Evolutionary conservation across 2,888 invertebrate genomes (phyloP).

Genomic region (Crioceris asparagi): DNA sequence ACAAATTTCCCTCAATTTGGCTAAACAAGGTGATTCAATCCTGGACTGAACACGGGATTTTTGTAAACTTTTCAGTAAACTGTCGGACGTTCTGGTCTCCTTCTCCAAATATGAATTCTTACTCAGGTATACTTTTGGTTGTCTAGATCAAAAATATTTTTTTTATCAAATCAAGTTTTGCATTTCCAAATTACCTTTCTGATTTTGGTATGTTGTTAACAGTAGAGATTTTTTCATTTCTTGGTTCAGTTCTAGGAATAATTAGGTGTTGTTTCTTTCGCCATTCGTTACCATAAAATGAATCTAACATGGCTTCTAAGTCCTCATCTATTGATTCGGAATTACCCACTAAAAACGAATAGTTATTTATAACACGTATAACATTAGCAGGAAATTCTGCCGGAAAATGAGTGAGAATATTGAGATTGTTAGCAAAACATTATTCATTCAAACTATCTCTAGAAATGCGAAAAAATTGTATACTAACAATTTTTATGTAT

Average conservation of each 20-base stretch:
- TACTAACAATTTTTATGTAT: too few relatives aligned
- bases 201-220: constrained; percentile 6
- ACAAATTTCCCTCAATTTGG: constrained; percentile 24
- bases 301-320: constrained; percentile 26
- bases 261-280: constrained; percentile 28
- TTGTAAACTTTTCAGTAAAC: constrained; percentile 22
- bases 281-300: constrained; percentile 33
- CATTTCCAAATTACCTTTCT: constrained; percentile 15
- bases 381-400: too few relatives aligned
- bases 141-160: too few relatives aligned
- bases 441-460: too few relatives aligned
- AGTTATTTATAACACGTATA: not conserved
- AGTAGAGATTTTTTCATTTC: constrained; percentile 8
- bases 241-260: constrained; percentile 26
- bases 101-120: too few relatives aligned
- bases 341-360: constrained; percentile 1
- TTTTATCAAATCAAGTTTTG: too few relatives aligned
- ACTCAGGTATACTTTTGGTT: too few relatives aligned
- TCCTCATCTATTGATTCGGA: constrained; percentile 7
- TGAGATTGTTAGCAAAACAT: too few relatives aligned
- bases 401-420: too few relatives aligned
- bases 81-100: too few relatives aligned
- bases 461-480: too few relatives aligned
- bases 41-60: constrained; percentile 16
- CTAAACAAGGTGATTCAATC: constrained; percentile 23